These are phyloP conservation scores for Melanotaenia pygmaea DNA, from an alignment of 2,797 vertebrate genomes.

Conservation along the genomic window DNA sequence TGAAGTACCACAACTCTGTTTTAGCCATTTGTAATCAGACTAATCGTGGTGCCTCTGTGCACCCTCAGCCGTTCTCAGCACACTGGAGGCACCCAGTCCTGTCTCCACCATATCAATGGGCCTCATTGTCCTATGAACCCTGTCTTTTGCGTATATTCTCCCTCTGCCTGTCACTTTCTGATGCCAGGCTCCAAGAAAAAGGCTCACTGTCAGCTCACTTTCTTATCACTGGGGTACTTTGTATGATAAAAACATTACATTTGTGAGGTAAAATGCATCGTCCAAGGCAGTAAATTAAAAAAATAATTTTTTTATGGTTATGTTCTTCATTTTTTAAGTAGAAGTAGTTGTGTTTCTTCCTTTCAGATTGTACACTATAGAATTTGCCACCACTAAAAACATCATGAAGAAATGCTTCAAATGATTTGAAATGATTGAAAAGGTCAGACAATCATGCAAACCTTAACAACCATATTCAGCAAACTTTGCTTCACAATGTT, in stretches of 20 bases:
- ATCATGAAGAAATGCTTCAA: not conserved
- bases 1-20: constrained; percentile 60
- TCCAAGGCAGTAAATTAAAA: not conserved
- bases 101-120: constrained; percentile 80
- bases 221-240: constrained; percentile 23
- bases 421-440: not conserved
- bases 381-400: not conserved
- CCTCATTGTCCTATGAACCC: constrained; percentile 74
- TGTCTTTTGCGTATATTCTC: constrained; percentile 56
- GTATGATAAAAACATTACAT: not conserved
- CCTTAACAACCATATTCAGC: not conserved
- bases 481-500: too few species aligned
- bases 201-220: constrained; percentile 21
- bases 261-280: not conserved
- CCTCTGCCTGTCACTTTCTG: constrained; percentile 54
- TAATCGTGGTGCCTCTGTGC: constrained; percentile 76
- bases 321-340: not conserved
- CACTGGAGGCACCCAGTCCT: constrained; percentile 74
- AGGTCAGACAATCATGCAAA: not conserved
- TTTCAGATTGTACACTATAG: not conserved
- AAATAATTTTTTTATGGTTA: not conserved
- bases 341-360: not conserved
- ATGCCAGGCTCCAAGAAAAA: constrained; percentile 49
- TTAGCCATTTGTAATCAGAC: constrained; percentile 76
- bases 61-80: constrained; percentile 63